Base-by-base conservation (phyloP, 2,888 invertebrate species). In the Meliscaeva auricollis region DNA sequence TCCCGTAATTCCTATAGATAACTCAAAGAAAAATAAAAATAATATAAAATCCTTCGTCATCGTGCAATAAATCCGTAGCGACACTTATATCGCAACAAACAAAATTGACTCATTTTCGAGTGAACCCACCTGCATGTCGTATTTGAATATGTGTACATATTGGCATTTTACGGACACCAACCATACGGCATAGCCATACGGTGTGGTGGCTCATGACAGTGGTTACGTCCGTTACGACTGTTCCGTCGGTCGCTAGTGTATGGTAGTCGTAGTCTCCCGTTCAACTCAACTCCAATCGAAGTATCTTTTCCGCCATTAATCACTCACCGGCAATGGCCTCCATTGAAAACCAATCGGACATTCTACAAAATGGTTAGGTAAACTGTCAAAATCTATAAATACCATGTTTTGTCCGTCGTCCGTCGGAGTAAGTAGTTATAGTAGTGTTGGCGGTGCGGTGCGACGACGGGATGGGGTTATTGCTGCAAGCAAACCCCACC, bases 331-430 rank as follows among this genome's bases (percentile, higher is more conserved):
- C 81, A 84, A 80, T 50, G 73, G 80, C 48, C 60, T 77, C 77
- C 72, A 73, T 64, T 76, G 68, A 85, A 64, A 85, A 77, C 76
- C 81, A 77, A 81, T 85, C 81, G 76, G 85, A 81, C 85, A 81
- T 75, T 85, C 85, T 85, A 85, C 85, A 85, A 85, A 85, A 85
- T 85, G 85, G 85, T 85, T 85, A 81, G 81, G 85, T 85, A 85
- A 85, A 85, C 85, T 85, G 85, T 85, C 81, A 77, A 85, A 81
- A 69, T 77, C 81, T 85, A 85, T 85, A 81, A 85, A 77, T 85
- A 81, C 54, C 62, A 77, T 48, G 73, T 73, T 76, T 81, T 32
- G 81, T 64, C 81, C 56, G 4, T 7, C 54, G n/a, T 15, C 8
- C 56, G 56, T 32, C 32, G 20, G 2, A 22, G 22, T 30, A 0